Base-by-base conservation (phyloP, 1,140 invertebrate genomes). In the Eurosta solidaginis region DNA sequence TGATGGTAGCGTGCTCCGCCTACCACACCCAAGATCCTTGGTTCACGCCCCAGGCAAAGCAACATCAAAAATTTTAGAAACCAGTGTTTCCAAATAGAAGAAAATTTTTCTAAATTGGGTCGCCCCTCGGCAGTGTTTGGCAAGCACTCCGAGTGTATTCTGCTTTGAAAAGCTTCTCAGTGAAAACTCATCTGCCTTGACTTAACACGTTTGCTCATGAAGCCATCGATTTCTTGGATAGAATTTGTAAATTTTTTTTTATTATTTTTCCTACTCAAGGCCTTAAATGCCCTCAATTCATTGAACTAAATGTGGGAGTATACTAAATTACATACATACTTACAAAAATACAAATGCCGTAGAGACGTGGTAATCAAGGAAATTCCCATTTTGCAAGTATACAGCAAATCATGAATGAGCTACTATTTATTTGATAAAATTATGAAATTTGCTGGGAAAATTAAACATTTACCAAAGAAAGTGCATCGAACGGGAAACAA, bases 391-490 rank as follows among this genome's bases (percentile, higher is more conserved):
- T 40, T 33, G 27, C 10, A 17, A n/a, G n/a, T 22, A 68, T n/a
- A 4, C 1, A 40, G 9, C 14, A 68, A 42, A n/a, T n/a, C 40
- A 68, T 68, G 33, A 68, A 68, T 68, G 59, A 1, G 59, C n/a
- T 22, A 17, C 59, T 40, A 68, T 68, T 68, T n/a, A 22, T 22
- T 52, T 52, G 22, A 17, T 7, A 25, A 68, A 68, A 68, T 68
- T 68, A 40, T 20, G 33, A 68, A 68, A 68, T 68, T 33, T 36
- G 59, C 36, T 68, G 59, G 59, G 59, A 68, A 68, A 68, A 22
- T 40, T 68, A n/a, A 40, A 7, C 4, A 5, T 6, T 6, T n/a
- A 33, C 3, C 36, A 40, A 33, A 68, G 59, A 42, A 68, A 68
- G n/a, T 42, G 59, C 59, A 40, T 68, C 22, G 33, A 68, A 68